These are phyloP conservation scores for Zeugodacus cucurbitae DNA, from an alignment of 1,140 invertebrate genomes.

Conservation along the genomic window DNA sequence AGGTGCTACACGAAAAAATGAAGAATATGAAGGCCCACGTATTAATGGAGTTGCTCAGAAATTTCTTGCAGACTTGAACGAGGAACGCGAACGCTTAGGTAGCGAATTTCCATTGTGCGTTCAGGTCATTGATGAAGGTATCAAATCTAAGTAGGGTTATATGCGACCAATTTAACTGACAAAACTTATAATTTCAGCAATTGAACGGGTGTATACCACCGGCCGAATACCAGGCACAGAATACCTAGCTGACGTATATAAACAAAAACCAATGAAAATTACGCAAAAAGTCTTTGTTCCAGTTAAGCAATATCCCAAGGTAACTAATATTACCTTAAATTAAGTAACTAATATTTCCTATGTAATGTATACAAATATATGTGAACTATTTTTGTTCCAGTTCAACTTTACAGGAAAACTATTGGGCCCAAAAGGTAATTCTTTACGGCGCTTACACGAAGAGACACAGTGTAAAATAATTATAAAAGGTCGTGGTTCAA, in stretches of 20 bases:
- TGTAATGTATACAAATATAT: too few species aligned
- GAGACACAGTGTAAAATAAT: conserved; percentile 97
- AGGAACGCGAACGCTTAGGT: conserved; percentile 3
- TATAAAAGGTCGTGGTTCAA: conserved; percentile 92
- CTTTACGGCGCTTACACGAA: conserved; percentile 91
- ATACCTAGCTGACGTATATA: conserved; percentile 83
- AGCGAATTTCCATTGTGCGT: neutral
- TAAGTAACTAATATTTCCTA: neutral
- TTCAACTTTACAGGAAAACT: conserved; percentile 97
- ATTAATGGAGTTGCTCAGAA: conserved; percentile 23
- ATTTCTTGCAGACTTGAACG: conserved; percentile 10
- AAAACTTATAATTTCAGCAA: conserved; percentile 27
- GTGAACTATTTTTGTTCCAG: conserved; percentile 52
- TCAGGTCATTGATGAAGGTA: conserved; percentile 19
- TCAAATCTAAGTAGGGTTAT: neutral
- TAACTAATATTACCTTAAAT: neutral
- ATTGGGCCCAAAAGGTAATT: conserved; percentile 92
- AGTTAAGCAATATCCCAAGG: conserved; percentile 85
- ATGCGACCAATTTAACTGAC: neutral
- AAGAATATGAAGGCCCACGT: neutral
- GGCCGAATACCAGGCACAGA: conserved; percentile 72
- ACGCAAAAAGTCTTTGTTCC: conserved; percentile 86
- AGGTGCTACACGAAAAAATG: neutral
- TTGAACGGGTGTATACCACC: conserved; percentile 49
- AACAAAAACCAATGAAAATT: conserved; percentile 86